A percentile compares a stretch with the other conserved stretches of the same genome.
phyloP scores from a whole-genome alignment of 2,797 vertebrate species.

The Hypotaenidia okinawae region DNA sequence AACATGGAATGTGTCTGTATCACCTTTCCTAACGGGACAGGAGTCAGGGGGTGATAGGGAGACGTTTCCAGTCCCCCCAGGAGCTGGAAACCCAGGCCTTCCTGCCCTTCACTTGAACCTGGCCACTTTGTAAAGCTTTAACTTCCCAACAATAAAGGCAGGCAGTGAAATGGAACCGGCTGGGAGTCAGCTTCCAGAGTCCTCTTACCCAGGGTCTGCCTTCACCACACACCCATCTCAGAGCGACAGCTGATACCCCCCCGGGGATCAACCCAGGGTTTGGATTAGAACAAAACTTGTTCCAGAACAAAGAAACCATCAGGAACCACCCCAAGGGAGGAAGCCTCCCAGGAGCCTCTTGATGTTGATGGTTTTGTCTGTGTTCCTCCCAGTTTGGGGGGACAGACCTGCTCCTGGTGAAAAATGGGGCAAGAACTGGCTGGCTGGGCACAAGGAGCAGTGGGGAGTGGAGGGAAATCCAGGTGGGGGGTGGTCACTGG shows the following conservation, averaged over 20 bases:
- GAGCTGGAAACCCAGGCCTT: neutral
- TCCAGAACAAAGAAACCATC: neutral
- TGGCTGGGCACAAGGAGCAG: no score
- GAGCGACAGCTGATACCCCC: no score
- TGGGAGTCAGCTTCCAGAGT: neutral
- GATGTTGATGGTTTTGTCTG: neutral
- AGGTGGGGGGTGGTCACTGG: no score
- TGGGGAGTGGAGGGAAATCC: no score
- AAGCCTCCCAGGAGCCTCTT: neutral
- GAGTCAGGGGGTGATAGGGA: neutral
- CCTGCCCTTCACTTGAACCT: neutral
- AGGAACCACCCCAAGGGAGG: neutral
- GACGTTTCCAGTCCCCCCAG: neutral
- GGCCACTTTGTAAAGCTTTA: neutral
- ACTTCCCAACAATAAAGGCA: neutral
- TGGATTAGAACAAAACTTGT: neutral
- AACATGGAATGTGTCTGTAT: accelerated
- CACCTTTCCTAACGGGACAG: neutral
- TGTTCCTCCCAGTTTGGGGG: neutral
- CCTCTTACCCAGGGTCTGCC: neutral
- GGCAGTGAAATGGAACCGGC: neutral
- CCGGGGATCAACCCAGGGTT: no score
- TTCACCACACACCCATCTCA: no score
- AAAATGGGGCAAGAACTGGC: no score
- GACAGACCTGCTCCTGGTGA: neutral